phyloP scores from a whole-genome alignment of 2,113 vertebrate species.

The Pomatorhinus ruficollis region DNA sequence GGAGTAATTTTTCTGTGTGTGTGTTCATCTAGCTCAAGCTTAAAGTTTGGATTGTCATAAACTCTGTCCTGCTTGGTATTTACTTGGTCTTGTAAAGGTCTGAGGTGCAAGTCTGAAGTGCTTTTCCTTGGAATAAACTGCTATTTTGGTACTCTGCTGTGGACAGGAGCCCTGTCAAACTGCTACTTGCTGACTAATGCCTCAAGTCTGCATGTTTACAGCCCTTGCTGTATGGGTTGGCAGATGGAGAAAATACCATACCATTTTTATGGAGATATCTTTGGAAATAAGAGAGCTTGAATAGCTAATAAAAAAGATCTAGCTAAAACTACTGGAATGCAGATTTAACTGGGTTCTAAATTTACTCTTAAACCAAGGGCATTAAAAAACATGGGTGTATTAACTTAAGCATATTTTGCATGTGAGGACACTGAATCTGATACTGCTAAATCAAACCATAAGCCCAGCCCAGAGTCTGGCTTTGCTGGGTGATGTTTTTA shows the following conservation, averaged over 20 bases:
- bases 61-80: not conserved
- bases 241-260: conserved; percentile 41
- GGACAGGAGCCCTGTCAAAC: not conserved
- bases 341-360: not conserved
- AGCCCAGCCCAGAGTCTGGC: not conserved
- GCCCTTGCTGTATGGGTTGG: not conserved
- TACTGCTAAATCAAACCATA: not conserved
- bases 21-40: not conserved
- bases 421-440: not conserved
- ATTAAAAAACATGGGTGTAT: not conserved
- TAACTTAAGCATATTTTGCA: not conserved
- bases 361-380: not conserved
- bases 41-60: not conserved
- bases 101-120: not conserved
- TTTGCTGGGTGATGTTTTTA: not conserved
- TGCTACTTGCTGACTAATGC: conserved; percentile 16
- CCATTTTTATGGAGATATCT: conserved; percentile 1
- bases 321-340: not conserved
- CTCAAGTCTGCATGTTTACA: not conserved
- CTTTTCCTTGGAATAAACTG: not conserved
- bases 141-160: not conserved
- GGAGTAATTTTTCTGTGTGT: not conserved
- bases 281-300: conserved; percentile 14
- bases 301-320: not conserved
- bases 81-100: not conserved